phyloP scores from a whole-genome alignment of 2,113 vertebrate genomes.

The Probosciger aterrimus region DNA sequence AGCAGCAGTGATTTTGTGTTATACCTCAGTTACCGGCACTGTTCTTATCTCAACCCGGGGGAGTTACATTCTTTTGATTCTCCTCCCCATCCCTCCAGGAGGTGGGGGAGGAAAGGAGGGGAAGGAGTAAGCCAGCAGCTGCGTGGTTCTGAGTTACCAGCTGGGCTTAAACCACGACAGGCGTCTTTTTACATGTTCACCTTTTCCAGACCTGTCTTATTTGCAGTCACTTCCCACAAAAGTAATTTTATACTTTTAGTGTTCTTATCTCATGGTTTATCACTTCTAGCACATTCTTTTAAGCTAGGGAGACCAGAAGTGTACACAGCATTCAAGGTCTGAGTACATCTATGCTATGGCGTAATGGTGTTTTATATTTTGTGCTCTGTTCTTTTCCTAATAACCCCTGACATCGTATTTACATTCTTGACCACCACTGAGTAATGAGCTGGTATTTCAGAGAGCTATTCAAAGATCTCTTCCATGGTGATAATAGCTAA shows the following conservation, averaged over 20 bases:
- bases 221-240: neutral
- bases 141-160: no score
- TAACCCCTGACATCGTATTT: constrained; percentile 32
- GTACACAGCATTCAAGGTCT: neutral
- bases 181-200: neutral
- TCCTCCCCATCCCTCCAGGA: no score
- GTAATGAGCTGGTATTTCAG: constrained; percentile 29
- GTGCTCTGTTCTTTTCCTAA: neutral
- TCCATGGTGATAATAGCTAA: constrained; percentile 11
- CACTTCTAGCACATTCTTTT: neutral
- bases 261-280: neutral
- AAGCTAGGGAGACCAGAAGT: neutral
- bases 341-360: neutral
- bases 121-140: no score
- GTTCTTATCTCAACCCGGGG: no score
- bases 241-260: neutral
- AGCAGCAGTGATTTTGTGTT: no score
- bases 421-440: constrained; percentile 15
- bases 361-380: neutral
- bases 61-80: no score
- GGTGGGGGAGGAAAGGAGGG: no score
- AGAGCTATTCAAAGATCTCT: constrained; percentile 24
- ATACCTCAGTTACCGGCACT: no score
- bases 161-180: no score
- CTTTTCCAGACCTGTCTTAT: neutral